Percentiles rank a stretch among this genome's conserved stretches.
These are phyloP conservation scores for Herpailurus yagouaroundi DNA, from an alignment of 2,113 vertebrate species.

Conservation along the genomic window DNA sequence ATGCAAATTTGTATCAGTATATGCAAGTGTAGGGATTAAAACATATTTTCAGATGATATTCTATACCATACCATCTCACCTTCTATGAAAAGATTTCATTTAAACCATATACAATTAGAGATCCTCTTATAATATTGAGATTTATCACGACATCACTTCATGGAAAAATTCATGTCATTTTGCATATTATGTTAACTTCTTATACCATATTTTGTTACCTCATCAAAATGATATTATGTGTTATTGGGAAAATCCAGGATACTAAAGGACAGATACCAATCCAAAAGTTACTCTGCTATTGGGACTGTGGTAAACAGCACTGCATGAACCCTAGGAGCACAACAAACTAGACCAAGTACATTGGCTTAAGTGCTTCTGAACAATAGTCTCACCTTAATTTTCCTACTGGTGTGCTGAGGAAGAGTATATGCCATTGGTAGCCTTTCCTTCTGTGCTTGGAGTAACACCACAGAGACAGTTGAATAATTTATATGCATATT, in stretches of 20 bases:
- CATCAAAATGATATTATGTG: not conserved
- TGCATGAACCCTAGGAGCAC: not conserved
- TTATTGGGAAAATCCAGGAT: not conserved
- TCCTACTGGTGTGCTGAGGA: rapidly evolving
- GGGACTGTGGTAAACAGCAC: not conserved
- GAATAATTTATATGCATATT: not conserved
- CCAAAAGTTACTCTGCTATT: not conserved
- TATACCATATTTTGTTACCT: not conserved
- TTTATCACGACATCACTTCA: slow-evolving; percentile 20
- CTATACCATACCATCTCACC: not conserved
- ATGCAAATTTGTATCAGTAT: not conserved
- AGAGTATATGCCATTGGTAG: not conserved
- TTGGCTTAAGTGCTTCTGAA: not conserved
- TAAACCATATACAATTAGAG: slow-evolving; percentile 16
- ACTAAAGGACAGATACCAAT: not conserved
- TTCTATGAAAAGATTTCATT: not conserved
- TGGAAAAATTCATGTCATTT: slow-evolving; percentile 15
- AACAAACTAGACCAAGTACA: not conserved
- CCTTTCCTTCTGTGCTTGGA: not conserved
- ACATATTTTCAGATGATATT: not conserved
- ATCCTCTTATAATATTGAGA: slow-evolving; percentile 34
- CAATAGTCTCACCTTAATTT: not conserved
- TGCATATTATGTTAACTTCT: slow-evolving; percentile 29
- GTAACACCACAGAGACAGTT: not conserved
- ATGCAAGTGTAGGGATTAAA: slow-evolving; percentile 5